Evolutionary conservation across 2,888 invertebrate species (phyloP).

Genomic region (Nemotelus pantherinus): DNA sequence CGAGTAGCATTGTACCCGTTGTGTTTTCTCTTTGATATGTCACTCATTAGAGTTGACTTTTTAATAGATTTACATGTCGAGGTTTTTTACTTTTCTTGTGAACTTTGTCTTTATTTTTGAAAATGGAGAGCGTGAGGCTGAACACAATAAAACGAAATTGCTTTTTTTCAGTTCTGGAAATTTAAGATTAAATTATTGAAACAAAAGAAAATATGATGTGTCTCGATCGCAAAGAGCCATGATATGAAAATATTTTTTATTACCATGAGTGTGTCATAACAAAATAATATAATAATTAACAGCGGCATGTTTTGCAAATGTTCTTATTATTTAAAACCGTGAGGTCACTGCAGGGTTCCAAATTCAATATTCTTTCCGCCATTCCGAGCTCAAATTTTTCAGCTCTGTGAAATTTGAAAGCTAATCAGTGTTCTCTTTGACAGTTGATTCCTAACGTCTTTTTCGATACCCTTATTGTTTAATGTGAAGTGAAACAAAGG

Average conservation of each 20-base stretch:
- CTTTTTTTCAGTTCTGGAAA: too few species aligned
- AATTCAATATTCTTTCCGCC: not conserved
- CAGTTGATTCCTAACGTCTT: too few species aligned
- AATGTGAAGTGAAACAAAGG: too few species aligned
- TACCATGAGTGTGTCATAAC: too few species aligned
- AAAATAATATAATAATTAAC: too few species aligned
- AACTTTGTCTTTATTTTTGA: not conserved
- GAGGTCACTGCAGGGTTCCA: not conserved
- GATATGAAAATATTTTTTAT: not conserved
- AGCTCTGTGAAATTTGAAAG: too few species aligned
- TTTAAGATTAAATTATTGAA: not conserved
- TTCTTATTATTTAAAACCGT: too few species aligned
- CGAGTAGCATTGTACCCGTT: not conserved
- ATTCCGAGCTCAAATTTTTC: too few species aligned
- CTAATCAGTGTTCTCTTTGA: too few species aligned
- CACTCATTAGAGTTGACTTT: constrained; percentile 32
- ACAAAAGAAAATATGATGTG: not conserved
- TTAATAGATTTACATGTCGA: constrained; percentile 9
- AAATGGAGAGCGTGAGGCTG: not conserved
- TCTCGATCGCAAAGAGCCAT: not conserved
- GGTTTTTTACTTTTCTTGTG: not conserved
- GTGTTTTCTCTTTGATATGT: constrained; percentile 25
- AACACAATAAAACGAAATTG: not conserved
- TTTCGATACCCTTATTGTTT: too few species aligned
- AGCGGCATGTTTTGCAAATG: too few species aligned